Conservation (phyloP, 2,888 invertebrate genomes). For the Tiphia femorata region DNA sequence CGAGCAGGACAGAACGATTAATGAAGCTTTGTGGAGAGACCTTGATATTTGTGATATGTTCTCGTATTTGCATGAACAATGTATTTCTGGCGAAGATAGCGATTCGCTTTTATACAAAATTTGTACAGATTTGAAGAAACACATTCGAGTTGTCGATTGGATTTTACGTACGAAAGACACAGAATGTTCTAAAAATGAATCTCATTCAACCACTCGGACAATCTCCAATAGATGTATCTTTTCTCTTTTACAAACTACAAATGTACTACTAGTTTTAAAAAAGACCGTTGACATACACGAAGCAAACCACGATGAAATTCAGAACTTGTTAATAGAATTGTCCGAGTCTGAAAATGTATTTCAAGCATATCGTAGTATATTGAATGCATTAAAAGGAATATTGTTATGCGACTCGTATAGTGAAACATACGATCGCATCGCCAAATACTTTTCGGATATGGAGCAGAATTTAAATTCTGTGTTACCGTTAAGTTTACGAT, state of each 20-base stretch:
- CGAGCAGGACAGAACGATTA: too few relatives aligned
- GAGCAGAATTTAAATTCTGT: conserved; percentile 42
- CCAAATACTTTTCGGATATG: conserved; percentile 44
- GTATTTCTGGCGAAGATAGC: conserved; percentile 25
- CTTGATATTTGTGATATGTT: conserved; percentile 47
- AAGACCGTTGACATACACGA: conserved; percentile 55
- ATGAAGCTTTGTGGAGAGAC: too few relatives aligned
- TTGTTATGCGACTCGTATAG: conserved; percentile 45
- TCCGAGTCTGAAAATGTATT: conserved; percentile 40
- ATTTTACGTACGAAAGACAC: conserved; percentile 41
- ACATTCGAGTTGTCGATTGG: conserved; percentile 51
- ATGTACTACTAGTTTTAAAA: conserved; percentile 52
- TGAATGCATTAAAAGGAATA: conserved; percentile 54
- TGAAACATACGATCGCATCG: conserved; percentile 25
- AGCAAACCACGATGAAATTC: conserved; percentile 43
- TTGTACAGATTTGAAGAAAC: conserved; percentile 36
- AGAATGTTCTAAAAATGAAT: neutral
- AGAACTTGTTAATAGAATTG: conserved; percentile 42
- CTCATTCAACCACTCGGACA: conserved; percentile 7
- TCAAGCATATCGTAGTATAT: conserved; percentile 52
- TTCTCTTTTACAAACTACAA: conserved; percentile 43
- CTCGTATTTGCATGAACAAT: conserved; percentile 50
- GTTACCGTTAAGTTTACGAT: conserved; percentile 45
- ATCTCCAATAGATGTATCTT: conserved; percentile 55
- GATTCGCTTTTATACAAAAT: conserved; percentile 44